Base-by-base conservation (phyloP, 1,140 invertebrate genomes). In the Rhyzopertha dominica region DNA sequence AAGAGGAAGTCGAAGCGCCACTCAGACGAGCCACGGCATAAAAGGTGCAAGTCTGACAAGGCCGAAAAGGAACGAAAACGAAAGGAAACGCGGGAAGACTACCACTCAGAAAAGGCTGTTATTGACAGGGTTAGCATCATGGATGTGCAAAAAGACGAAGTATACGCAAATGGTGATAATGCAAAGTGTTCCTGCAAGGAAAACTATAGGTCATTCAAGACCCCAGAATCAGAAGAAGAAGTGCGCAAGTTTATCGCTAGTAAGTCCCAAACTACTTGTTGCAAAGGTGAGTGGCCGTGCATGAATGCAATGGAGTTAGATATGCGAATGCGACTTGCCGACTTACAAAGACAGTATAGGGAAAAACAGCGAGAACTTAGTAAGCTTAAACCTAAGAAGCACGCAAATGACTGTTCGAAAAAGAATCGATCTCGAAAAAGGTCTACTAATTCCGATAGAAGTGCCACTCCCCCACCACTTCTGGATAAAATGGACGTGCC, bases 291-390 rank as follows among this genome's bases (percentile, higher is more conserved):
- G 18, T 76, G 71, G 70, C 71, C 75, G 0, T 73, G 74, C 10
- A 85, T 86, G 64, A 83, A 83, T 61, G 77, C 80, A 1, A 80
- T 83, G 61, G 87, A 90, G 63, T 67, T 83, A 46, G 81, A 86
- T 55, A 90, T 91, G 84, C 73, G 85, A 18, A 78, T 82, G 63
- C 74, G 79, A 26, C 60, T 92, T 41, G 85, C 86, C 1, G 85
- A 90, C 25, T 72, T 93, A 20, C 85, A 90, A 56, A 73, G 81
- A 30, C 79, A 87, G 53, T 91, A 87, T 61, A 79, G 79, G 46
- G 86, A 91, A 56, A 90, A 88, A 61, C 84, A 90, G 62, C 79
- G 78, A 36, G 86, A 91, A 65, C 65, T 92, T 2, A 79, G 79
- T 23, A 84, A 82, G 49, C 69, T 93, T 13, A 77, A 70, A 43